Evolutionary conservation across 2,113 vertebrate genomes (phyloP).

Genomic region (Neogobius melanostomus): DNA sequence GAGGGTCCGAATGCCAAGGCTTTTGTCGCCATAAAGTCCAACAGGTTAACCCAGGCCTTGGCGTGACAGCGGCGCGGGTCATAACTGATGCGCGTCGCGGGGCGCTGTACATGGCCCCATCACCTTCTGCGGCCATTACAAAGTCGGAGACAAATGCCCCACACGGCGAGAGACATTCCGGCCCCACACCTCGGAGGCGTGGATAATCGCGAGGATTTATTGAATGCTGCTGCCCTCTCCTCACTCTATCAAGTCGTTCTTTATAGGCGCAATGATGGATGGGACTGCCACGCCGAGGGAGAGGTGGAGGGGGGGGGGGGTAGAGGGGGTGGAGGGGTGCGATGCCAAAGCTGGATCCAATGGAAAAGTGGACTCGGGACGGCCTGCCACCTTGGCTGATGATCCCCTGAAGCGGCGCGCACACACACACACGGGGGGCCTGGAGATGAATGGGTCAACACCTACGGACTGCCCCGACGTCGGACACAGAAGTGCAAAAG

Average conservation of each 20-base stretch:
- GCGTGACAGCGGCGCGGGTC: constrained; percentile 34
- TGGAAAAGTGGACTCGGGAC: constrained; percentile 42
- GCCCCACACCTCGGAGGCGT: constrained; percentile 59
- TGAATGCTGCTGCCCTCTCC: constrained; percentile 69
- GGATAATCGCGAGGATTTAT: constrained; percentile 79
- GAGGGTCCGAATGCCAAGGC: neutral
- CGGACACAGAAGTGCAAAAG: constrained; percentile 10
- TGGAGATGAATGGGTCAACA: constrained; percentile 60
- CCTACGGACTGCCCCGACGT: constrained; percentile 13
- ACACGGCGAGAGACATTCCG: constrained; percentile 24
- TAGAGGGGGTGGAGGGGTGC: constrained; percentile 1
- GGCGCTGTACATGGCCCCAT: constrained; percentile 28
- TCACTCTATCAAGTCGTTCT: constrained; percentile 72
- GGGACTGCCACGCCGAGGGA: constrained; percentile 56
- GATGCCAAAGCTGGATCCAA: constrained; percentile 41
- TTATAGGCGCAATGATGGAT: constrained; percentile 70
- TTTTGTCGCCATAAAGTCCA: neutral
- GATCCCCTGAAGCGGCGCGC: constrained; percentile 53
- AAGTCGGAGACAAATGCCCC: constrained; percentile 61
- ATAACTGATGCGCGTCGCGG: constrained; percentile 52
- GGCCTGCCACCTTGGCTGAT: constrained; percentile 63
- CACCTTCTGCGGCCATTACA: constrained; percentile 49
- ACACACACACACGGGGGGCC: constrained; percentile 3
- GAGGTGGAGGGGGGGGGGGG: constrained; percentile 27
- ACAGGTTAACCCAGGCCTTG: constrained; percentile 2